A percentile compares a stretch with the other conserved stretches of the same genome.
These are phyloP conservation scores for Jordanella pulchra DNA, from an alignment of 2,797 vertebrate species.

Conservation along the genomic window DNA sequence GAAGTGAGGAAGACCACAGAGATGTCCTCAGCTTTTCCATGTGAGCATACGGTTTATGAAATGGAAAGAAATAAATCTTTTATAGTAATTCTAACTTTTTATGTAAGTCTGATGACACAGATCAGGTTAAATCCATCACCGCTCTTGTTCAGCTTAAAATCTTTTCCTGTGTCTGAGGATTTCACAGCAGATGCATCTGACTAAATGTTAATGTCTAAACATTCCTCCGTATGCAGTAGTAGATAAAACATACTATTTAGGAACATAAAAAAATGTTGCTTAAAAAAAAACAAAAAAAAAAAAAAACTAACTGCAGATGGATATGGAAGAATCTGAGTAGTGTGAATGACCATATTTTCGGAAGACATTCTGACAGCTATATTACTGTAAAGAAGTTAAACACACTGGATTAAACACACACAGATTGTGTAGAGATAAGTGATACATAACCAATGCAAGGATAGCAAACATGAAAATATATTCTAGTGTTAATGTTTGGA, in stretches of 20 bases:
- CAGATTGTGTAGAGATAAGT: background rate
- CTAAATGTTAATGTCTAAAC: too few species aligned
- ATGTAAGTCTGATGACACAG: background rate
- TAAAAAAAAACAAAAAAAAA: too few species aligned
- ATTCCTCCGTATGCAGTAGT: background rate
- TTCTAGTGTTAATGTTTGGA: background rate
- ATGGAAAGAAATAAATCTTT: background rate
- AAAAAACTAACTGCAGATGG: background rate
- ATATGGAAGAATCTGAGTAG: background rate
- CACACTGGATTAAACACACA: background rate
- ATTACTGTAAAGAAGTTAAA: background rate
- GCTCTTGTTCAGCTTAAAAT: background rate
- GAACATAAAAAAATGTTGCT: too few species aligned
- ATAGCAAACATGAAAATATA: background rate
- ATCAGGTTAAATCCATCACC: background rate
- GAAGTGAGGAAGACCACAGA: background rate
- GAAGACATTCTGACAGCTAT: too few species aligned
- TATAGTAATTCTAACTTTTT: background rate
- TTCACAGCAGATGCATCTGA: too few species aligned
- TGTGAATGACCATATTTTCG: too few species aligned
- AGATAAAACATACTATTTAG: background rate
- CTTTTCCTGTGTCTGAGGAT: background rate
- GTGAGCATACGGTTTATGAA: conserved; percentile 3
- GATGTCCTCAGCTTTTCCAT: background rate
- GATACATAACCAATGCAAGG: too few species aligned